These are phyloP conservation scores for Glyptemys insculpta DNA, from an alignment of 2,797 vertebrate species.

Conservation along the genomic window DNA sequence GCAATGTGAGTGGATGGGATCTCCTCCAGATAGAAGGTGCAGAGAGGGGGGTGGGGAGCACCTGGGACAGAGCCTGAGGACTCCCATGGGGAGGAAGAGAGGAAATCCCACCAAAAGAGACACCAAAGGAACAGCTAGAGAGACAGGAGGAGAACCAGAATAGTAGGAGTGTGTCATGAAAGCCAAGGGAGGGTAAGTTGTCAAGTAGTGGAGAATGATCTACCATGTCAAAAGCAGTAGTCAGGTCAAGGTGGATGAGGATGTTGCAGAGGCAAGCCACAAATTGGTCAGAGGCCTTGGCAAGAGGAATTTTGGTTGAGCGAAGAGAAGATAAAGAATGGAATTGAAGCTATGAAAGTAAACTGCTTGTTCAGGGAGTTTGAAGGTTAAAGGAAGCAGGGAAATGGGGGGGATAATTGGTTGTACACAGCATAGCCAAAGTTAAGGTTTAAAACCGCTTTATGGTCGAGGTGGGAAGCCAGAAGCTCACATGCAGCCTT, in stretches of 20 bases:
- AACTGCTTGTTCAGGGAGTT: not conserved
- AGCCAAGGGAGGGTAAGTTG: not conserved
- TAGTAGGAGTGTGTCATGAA: too few relatives aligned
- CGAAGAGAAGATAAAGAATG: not conserved
- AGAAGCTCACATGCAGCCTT: not conserved
- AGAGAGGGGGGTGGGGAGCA: too few relatives aligned
- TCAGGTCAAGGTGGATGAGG: not conserved
- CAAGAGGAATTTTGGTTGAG: not conserved
- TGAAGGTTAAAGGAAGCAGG: not conserved
- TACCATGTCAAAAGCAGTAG: not conserved
- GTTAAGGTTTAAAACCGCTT: not conserved
- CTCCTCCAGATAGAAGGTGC: too few relatives aligned
- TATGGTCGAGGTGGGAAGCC: not conserved
- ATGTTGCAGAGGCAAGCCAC: not conserved
- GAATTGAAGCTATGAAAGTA: not conserved
- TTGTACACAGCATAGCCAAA: not conserved
- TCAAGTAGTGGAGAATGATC: not conserved
- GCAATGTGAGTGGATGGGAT: too few relatives aligned
- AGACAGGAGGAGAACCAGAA: not conserved
- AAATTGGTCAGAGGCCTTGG: not conserved
- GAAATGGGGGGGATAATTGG: not conserved
- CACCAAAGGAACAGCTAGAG: not conserved
- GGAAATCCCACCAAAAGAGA: not conserved
- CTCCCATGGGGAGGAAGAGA: not conserved
- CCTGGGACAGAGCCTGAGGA: too few relatives aligned